These are phyloP conservation scores for Gadopsis marmoratus DNA, from an alignment of 2,797 vertebrate genomes.

Conservation along the genomic window DNA sequence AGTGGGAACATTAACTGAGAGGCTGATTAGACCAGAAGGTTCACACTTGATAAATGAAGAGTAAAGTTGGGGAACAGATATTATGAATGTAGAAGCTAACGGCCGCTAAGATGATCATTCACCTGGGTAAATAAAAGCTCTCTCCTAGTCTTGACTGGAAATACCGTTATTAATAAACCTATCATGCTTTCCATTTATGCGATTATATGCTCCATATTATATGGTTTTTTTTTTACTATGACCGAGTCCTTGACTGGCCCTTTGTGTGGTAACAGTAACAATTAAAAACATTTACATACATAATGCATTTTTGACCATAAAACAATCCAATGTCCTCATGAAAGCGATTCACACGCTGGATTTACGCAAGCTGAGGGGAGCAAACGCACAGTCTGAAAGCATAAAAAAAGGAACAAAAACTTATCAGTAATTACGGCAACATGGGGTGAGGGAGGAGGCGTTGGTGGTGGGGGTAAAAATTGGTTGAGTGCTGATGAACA, in stretches of 20 bases:
- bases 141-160: background rate
- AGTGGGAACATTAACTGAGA: conserved; percentile 30
- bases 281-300: conserved; percentile 44
- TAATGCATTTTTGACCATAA: conserved; percentile 43
- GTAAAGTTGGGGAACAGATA: background rate
- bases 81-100: background rate
- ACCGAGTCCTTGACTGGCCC: conserved; percentile 54
- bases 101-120: background rate
- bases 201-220: conserved; percentile 24
- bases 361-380: conserved; percentile 22
- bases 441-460: conserved; percentile 50
- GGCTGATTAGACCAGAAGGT: conserved; percentile 19
- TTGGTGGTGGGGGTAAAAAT: conserved; percentile 38
- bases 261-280: conserved; percentile 35
- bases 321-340: background rate
- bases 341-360: conserved; percentile 11
- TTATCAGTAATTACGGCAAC: conserved; percentile 71
- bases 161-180: conserved; percentile 16
- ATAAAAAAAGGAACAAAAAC: conserved; percentile 24
- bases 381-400: conserved; percentile 35
- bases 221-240: conserved; percentile 42
- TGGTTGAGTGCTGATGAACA: conserved; percentile 81
- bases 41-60: conserved; percentile 18
- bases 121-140: conserved; percentile 9
- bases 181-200: conserved; percentile 20